Evolutionary conservation across 53 echinoderm and acorn worm genomes (phyloP).

Genomic region (Crossaster papposus): DNA sequence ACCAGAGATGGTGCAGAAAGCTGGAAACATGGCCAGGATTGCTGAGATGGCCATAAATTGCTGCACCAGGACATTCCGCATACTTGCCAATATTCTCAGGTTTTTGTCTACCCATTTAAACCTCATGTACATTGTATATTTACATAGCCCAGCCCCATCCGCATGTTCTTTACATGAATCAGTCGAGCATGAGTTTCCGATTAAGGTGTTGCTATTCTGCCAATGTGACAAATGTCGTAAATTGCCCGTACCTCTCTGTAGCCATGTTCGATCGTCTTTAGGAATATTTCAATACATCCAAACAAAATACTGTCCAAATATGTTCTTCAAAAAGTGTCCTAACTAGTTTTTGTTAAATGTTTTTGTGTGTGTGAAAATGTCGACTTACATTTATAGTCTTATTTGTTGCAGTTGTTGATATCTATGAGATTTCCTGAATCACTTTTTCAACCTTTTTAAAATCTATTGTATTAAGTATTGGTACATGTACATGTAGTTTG

Average conservation of each 20-base stretch:
- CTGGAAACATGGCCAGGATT: too few species aligned
- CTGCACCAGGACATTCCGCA: not conserved
- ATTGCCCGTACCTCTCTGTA: not conserved
- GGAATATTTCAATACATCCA: too few species aligned
- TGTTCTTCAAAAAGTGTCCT: not conserved
- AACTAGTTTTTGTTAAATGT: not conserved
- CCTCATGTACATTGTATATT: not conserved
- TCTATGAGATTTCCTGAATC: too few species aligned
- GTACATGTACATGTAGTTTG: too few species aligned
- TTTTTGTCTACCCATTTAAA: not conserved
- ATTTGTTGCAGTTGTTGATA: too few species aligned
- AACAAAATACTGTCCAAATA: constrained; percentile 2
- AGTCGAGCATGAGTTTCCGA: not conserved
- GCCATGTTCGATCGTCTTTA: not conserved
- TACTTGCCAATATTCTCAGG: not conserved
- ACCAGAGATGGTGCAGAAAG: too few species aligned
- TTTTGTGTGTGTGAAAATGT: too few species aligned
- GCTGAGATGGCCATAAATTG: too few species aligned
- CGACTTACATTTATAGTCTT: too few species aligned
- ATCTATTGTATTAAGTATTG: too few species aligned
- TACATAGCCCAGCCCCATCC: not conserved
- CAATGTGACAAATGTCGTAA: not conserved
- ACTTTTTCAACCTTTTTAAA: too few species aligned
- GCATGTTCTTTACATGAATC: constrained; percentile 3
- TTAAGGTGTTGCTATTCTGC: not conserved